phyloP scores from a whole-genome alignment of 2,888 invertebrate species.

The Seladonia tumulorum region DNA sequence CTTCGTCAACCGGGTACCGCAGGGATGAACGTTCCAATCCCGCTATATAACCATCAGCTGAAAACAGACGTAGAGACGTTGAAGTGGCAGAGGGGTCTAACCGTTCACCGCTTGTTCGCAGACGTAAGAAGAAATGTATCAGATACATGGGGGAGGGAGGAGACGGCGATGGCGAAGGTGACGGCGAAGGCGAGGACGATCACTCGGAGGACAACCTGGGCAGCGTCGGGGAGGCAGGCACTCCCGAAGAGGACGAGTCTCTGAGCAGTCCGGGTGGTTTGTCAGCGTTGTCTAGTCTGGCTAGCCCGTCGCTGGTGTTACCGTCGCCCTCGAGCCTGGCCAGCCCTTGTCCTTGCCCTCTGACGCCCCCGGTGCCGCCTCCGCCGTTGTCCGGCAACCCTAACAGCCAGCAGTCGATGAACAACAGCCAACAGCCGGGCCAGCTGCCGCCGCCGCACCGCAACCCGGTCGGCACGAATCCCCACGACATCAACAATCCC shows the following conservation, averaged over 20 bases:
- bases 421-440: conserved; percentile 73
- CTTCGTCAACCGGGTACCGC: background rate
- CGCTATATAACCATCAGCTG: conserved; percentile 23
- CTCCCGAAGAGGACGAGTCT: conserved; percentile 84
- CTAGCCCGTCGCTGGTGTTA: conserved; percentile 89
- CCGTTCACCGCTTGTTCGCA: conserved; percentile 84
- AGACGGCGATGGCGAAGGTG: conserved; percentile 87
- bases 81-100: conserved; percentile 32
- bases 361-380: conserved; percentile 82
- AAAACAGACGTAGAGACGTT: background rate
- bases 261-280: conserved; percentile 87
- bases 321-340: conserved; percentile 91
- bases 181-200: conserved; percentile 87
- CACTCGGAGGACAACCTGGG: conserved; percentile 91
- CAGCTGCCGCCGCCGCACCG: conserved; percentile 85
- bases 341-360: conserved; percentile 86
- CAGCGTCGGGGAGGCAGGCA: conserved; percentile 92
- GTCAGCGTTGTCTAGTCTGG: conserved; percentile 89
- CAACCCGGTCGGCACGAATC: conserved; percentile 95
- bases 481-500: conserved; percentile 96
- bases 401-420: conserved; percentile 42
- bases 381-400: conserved; percentile 68
- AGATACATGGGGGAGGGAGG: conserved; percentile 95
- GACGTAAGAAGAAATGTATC: conserved; percentile 99
- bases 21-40: conserved; percentile 19